Percentiles rank a stretch among this genome's conserved stretches.
These are phyloP conservation scores for Hydrozoanthus gracilis DNA, from an alignment of 92 coral and sea anemone genomes.

Conservation along the genomic window DNA sequence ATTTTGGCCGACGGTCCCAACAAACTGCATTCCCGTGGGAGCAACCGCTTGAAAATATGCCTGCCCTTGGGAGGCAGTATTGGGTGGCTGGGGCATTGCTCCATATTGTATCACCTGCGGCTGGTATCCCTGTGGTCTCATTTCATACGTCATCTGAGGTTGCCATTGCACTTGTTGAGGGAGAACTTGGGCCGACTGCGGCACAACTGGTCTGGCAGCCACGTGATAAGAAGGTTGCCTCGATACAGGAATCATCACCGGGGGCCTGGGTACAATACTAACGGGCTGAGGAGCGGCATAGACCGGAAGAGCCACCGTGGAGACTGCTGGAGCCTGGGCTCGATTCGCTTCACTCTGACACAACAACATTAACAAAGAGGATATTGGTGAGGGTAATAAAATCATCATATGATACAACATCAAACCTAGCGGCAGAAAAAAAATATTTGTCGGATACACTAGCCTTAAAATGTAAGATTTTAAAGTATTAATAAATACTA, in stretches of 20 bases:
- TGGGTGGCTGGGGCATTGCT: slow-evolving; percentile 70
- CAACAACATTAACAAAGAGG: not conserved
- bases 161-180: slow-evolving; percentile 91
- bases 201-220: slow-evolving; percentile 70
- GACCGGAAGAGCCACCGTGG: slow-evolving; percentile 83
- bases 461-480: too few relatives aligned
- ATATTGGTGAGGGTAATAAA: not conserved
- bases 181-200: slow-evolving; percentile 67
- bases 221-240: slow-evolving; percentile 82
- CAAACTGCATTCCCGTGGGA: slow-evolving; percentile 73
- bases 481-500: too few relatives aligned
- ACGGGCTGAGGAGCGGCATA: slow-evolving; percentile 79
- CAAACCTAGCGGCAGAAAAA: too few relatives aligned
- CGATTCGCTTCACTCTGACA: slow-evolving; percentile 57
- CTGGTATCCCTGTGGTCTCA: slow-evolving; percentile 81
- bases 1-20: slow-evolving; percentile 56
- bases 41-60: slow-evolving; percentile 73
- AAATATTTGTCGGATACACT: too few relatives aligned
- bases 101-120: slow-evolving; percentile 81
- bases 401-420: not conserved
- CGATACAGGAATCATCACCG: slow-evolving; percentile 79
- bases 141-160: slow-evolving; percentile 78
- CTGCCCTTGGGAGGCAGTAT: slow-evolving; percentile 61
- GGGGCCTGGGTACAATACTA: slow-evolving; percentile 84
- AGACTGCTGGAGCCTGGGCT: slow-evolving; percentile 73